Evolutionary conservation across 2,797 vertebrate species (phyloP).

Genomic region (Champsocephalus esox): DNA sequence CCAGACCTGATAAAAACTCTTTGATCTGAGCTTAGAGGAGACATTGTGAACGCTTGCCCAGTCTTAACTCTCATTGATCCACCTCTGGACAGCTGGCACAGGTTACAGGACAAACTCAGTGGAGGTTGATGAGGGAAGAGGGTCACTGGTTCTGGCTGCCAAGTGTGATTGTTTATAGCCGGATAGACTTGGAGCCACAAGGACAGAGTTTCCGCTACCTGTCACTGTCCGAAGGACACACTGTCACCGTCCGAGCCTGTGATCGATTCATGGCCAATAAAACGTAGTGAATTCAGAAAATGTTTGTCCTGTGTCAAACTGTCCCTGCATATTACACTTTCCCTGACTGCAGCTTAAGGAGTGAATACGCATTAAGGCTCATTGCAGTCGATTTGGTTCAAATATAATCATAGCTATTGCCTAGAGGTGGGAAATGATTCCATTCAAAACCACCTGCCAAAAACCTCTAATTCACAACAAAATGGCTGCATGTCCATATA

Average conservation of each 20-base stretch:
- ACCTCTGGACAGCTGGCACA: constrained; percentile 74
- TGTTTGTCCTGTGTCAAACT: constrained; percentile 46
- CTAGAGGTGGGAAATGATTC: constrained; percentile 25
- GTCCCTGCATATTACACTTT: constrained; percentile 40
- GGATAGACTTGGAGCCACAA: constrained; percentile 57
- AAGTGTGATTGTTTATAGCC: constrained; percentile 74
- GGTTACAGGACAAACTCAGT: constrained; percentile 77
- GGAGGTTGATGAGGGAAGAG: constrained; percentile 66
- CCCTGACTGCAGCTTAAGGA: constrained; percentile 20
- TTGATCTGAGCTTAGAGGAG: constrained; percentile 70
- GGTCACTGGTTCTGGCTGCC: constrained; percentile 61
- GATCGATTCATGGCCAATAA: constrained; percentile 52
- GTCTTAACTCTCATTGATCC: constrained; percentile 78
- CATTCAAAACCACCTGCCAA: constrained; percentile 27
- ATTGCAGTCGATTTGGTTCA: constrained; percentile 52
- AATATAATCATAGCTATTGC: constrained; percentile 21
- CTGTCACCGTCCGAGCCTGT: constrained; percentile 19
- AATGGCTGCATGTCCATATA: constrained; percentile 41
- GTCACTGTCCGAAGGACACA: constrained; percentile 50
- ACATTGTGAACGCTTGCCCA: constrained; percentile 70
- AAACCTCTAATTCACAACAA: constrained; percentile 18
- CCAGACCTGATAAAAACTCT: constrained; percentile 64
- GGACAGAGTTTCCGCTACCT: constrained; percentile 64
- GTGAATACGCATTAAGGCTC: constrained; percentile 25
- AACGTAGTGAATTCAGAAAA: constrained; percentile 34